Conservation (phyloP, 2,888 invertebrate species). For the Proisotoma minuta region DNA sequence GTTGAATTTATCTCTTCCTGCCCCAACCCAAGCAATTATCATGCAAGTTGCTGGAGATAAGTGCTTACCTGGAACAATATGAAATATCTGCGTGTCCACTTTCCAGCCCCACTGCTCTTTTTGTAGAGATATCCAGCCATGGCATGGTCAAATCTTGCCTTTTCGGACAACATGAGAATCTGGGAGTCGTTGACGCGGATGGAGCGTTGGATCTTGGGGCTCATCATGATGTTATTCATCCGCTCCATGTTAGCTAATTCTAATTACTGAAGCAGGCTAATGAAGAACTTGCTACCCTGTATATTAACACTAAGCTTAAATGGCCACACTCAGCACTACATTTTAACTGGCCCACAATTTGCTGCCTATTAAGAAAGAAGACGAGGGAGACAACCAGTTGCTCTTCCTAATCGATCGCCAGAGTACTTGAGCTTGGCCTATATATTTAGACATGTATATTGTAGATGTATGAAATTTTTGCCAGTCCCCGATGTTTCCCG, state of each 20-base stretch:
- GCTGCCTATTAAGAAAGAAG: no score
- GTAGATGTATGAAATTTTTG: no score
- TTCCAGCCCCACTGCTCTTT: slow-evolving; percentile 74
- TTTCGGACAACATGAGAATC: slow-evolving; percentile 74
- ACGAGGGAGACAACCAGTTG: slow-evolving; percentile 47
- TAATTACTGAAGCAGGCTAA: slow-evolving; percentile 20
- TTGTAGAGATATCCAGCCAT: slow-evolving; percentile 79
- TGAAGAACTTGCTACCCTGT: slow-evolving; percentile 9
- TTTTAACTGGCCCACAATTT: no score
- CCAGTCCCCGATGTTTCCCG: background rate
- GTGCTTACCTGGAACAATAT: slow-evolving; percentile 69
- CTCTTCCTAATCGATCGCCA: slow-evolving; percentile 47
- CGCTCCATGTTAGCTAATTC: slow-evolving; percentile 21
- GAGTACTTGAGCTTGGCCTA: no score
- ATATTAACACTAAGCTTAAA: background rate
- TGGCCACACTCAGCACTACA: background rate
- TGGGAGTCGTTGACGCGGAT: slow-evolving; percentile 81
- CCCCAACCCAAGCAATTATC: background rate
- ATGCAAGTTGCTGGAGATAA: slow-evolving; percentile 48
- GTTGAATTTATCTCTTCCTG: background rate
- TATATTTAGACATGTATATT: no score
- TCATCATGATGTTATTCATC: slow-evolving; percentile 58
- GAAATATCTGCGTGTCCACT: slow-evolving; percentile 83
- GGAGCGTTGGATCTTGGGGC: slow-evolving; percentile 79
- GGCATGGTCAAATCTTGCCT: slow-evolving; percentile 68